phyloP scores from a whole-genome alignment of 2,888 invertebrate genomes.

The Leucophenga maculata region DNA sequence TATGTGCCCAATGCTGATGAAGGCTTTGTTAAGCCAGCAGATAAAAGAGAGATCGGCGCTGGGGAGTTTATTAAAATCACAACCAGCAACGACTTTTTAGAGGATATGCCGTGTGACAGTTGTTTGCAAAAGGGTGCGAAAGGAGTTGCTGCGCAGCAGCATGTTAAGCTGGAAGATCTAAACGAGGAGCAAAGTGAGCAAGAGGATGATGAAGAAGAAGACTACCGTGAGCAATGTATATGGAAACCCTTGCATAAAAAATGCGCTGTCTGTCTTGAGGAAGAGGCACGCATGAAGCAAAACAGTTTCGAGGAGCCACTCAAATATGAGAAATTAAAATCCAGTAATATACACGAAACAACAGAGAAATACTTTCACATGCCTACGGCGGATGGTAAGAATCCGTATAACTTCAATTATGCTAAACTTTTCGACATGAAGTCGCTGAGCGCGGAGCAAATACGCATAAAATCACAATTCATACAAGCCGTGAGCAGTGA shows the following conservation, averaged over 20 bases:
- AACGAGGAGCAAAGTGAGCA: too few species aligned
- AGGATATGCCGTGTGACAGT: too few species aligned
- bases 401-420: slow-evolving; percentile 43
- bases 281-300: slow-evolving; percentile 21
- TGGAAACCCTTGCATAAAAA: too few species aligned
- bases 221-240: too few species aligned
- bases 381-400: not conserved
- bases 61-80: not conserved
- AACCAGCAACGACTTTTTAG: not conserved
- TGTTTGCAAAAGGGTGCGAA: too few species aligned
- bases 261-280: too few species aligned
- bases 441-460: slow-evolving; percentile 13
- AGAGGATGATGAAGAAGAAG: too few species aligned
- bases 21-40: not conserved
- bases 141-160: too few species aligned
- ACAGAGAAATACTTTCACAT: slow-evolving; percentile 33
- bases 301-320: slow-evolving; percentile 7
- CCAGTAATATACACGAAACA: not conserved
- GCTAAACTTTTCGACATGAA: slow-evolving; percentile 36
- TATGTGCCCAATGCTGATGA: slow-evolving; percentile 2
- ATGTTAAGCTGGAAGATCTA: too few species aligned
- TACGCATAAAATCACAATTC: slow-evolving; percentile 37
- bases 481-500: slow-evolving; percentile 47
- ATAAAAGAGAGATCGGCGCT: not conserved
- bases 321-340: not conserved